These are phyloP conservation scores for Phaethon lepturus DNA, from an alignment of 2,113 vertebrate species.

Conservation along the genomic window DNA sequence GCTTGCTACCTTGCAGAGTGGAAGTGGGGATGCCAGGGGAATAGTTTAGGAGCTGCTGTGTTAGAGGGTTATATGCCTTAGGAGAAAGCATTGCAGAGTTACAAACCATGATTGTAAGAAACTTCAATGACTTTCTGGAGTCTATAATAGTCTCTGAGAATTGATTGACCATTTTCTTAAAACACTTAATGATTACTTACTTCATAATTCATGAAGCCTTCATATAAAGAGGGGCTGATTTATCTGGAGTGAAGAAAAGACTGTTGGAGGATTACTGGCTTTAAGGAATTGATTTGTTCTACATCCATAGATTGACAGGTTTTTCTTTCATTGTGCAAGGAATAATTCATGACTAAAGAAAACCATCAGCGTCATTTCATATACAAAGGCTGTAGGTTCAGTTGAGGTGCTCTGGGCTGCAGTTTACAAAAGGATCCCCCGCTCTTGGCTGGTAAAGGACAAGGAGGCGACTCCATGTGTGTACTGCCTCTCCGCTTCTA, in stretches of 20 bases:
- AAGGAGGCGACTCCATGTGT: background rate
- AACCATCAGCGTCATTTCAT: background rate
- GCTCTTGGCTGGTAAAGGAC: background rate
- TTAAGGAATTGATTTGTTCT: background rate
- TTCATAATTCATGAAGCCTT: background rate
- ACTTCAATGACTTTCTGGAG: background rate
- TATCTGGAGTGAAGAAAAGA: background rate
- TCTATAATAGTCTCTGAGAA: background rate
- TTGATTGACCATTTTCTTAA: background rate
- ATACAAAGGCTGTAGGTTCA: background rate
- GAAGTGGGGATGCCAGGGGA: background rate
- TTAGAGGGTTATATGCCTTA: background rate
- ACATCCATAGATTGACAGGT: background rate
- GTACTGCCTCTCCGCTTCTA: background rate
- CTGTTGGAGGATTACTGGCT: background rate
- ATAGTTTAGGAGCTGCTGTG: background rate
- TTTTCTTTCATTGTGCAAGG: background rate
- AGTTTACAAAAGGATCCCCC: background rate
- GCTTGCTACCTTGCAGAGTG: conserved; percentile 7
- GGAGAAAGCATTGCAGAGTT: background rate
- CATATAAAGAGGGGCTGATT: background rate
- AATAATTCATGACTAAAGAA: background rate
- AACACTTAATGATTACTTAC: background rate
- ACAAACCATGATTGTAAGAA: background rate
- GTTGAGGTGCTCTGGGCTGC: background rate